These are phyloP conservation scores for Andrena minutula DNA, from an alignment of 2,888 invertebrate species.

Conservation along the genomic window DNA sequence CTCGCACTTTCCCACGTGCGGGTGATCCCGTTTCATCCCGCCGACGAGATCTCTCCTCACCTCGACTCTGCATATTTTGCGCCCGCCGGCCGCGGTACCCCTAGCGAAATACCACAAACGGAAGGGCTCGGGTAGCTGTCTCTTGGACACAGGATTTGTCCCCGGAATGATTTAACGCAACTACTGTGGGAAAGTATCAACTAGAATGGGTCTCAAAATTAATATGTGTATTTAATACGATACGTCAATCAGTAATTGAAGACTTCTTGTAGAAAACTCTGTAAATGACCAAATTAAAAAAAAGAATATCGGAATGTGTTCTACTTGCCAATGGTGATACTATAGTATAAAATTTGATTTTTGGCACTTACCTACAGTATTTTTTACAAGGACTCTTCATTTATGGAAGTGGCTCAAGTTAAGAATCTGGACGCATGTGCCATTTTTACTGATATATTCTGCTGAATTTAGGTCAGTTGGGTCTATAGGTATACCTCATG, in stretches of 20 bases:
- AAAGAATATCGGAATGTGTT: too few relatives aligned
- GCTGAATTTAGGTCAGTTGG: too few relatives aligned
- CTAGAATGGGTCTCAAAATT: background rate
- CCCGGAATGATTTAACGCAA: constrained; percentile 6
- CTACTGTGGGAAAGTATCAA: background rate
- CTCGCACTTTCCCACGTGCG: constrained; percentile 85
- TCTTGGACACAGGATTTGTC: constrained; percentile 3
- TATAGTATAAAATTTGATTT: too few relatives aligned
- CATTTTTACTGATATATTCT: too few relatives aligned
- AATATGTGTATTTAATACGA: background rate
- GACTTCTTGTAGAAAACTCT: too few relatives aligned
- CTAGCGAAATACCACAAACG: constrained; percentile 51
- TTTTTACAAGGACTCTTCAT: too few relatives aligned
- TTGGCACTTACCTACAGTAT: too few relatives aligned
- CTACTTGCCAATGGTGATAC: too few relatives aligned
- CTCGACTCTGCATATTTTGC: constrained; percentile 75
- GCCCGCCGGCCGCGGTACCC: constrained; percentile 39
- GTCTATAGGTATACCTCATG: too few relatives aligned
- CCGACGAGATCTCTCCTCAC: constrained; percentile 79
- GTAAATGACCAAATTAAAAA: too few relatives aligned
- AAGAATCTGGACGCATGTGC: too few relatives aligned
- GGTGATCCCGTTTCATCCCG: constrained; percentile 85
- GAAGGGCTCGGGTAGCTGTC: constrained; percentile 32
- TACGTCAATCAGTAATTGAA: background rate
- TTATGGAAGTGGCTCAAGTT: too few relatives aligned